Evolutionary conservation across 2,888 invertebrate species (phyloP), one percentile per base, ranked within the genome.

Genomic region (Pandemis heparana): DNA sequence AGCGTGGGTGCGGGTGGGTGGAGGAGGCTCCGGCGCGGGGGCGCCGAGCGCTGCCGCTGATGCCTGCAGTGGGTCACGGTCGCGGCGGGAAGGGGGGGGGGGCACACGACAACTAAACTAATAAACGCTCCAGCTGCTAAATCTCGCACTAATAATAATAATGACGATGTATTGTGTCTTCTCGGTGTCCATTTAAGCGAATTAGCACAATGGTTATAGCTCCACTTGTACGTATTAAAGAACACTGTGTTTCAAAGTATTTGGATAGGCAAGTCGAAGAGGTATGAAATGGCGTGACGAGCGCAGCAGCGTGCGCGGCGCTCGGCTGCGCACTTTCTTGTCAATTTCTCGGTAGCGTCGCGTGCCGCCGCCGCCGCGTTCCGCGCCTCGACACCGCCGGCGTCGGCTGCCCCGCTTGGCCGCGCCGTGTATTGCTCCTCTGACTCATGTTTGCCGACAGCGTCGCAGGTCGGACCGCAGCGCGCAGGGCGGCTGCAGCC

Each of bases 51-150:
- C 70, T 23, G 46, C 53, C n/a, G 46, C 18, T n/a, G 66, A 56
- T 66, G 23, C 23, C 18, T n/a, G 67, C 67, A 59, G 59, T 16
- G 68, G 63, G 73, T 68, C 73, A 73, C 48, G 73, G 73, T 18
- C 73, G 48, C 59, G 43, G 23, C 5, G 5, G 14, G n/a, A 8
- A n/a, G 39, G n/a, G 23, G 59, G 65, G 60, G 46, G 14, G 48
- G 48, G 48, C 6, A n/a, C n/a, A n/a, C n/a, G 48, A n/a, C n/a
- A 41, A 60, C 32, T 39, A 66, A 41, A 60, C 32, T 39, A 66
- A 71, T 39, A 65, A 38, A 38, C 48, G 16, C 12, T 51, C 23
- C 48, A 66, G 53, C 41, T 61, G 66, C 16, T 48, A 51, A 38
- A 51, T 48, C n/a, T 32, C 64, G 51, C 32, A 32, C 23, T 32